Base-by-base conservation (phyloP, 2,797 vertebrate species). In the Buceros bicornis region DNA sequence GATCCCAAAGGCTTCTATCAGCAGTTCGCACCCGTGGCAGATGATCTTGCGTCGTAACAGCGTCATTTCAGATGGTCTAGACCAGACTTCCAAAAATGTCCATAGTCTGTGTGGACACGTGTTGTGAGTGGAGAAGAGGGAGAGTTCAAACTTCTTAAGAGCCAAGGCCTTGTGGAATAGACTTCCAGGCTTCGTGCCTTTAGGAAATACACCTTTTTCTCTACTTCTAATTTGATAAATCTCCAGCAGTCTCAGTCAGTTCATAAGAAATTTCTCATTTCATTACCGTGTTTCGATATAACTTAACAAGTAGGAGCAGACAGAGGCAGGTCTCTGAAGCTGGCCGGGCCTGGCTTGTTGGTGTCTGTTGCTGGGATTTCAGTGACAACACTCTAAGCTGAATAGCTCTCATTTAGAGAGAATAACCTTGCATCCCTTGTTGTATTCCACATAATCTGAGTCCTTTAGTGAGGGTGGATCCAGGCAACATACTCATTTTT, bases 51-150 rank as follows among this genome's bases (percentile, higher is more conserved):
- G 1, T 33, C 69, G 13, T 76, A n/a, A 54, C 22, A 11, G 6
- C 47, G 20, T 4, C 1, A 13, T 43, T 89, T 74, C 33, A n/a
- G 57, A 45, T 21, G 42, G 6, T 54, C 18, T 48, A 45, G 69
- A 13, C 17, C 37, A 79, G 24, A 14, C 31, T 87, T 95, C 3
- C 0, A 29, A 18, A 77, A 71, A 50, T 28, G 4, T 2, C 3
- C 1, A 0, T 48, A 1, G 42, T 56, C 26, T 43, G 18, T 35
- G 24, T 58, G 21, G 1, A 2, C 4, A 2, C 3, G 2, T 87
- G 28, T 62, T 80, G 72, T 16, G 77, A 50, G 28, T 31, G 10
- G 20, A 64, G n/a, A 53, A 77, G 24, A 54, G 16, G 42, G n/a
- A 5, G 28, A 31, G 9, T 48, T 73, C 14, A 60, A 64, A 40